Percentiles rank a stretch among this genome's conserved stretches.
phyloP scores from a whole-genome alignment of 2,113 vertebrate species.

The Poeciliopsis prolifica region DNA sequence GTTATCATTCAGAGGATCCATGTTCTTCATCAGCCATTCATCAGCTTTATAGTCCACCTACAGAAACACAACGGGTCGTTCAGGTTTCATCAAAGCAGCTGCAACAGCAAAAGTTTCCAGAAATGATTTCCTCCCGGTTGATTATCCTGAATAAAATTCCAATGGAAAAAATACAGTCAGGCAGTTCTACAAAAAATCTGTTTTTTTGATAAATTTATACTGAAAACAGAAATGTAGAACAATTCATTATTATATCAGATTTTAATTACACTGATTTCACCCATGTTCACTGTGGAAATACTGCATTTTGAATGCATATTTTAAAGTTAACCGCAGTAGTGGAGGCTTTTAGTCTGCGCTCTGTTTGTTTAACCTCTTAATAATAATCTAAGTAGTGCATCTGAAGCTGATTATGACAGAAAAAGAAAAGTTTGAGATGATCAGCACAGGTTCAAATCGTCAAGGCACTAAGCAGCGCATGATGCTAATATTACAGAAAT shows the following conservation, averaged over 20 bases:
- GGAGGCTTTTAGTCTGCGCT: neutral
- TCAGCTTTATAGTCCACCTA: conserved; percentile 99
- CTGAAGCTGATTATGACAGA: neutral
- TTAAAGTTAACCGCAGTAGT: neutral
- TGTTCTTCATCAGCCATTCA: conserved; percentile 99
- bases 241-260: neutral
- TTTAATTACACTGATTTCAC: neutral
- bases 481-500: neutral
- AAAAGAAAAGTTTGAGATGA: neutral
- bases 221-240: no score
- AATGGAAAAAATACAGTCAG: no score
- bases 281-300: neutral
- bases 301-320: neutral
- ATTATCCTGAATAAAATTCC: no score
- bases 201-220: no score
- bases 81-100: neutral
- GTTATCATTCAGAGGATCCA: conserved; percentile 98
- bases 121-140: no score
- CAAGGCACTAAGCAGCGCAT: neutral
- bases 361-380: neutral
- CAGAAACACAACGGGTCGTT: neutral
- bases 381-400: neutral
- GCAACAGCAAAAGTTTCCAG: no score
- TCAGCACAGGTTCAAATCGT: neutral
- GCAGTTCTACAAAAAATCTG: no score